phyloP scores from a whole-genome alignment of 2,888 invertebrate species.

The Chrysotoxum bicinctum region DNA sequence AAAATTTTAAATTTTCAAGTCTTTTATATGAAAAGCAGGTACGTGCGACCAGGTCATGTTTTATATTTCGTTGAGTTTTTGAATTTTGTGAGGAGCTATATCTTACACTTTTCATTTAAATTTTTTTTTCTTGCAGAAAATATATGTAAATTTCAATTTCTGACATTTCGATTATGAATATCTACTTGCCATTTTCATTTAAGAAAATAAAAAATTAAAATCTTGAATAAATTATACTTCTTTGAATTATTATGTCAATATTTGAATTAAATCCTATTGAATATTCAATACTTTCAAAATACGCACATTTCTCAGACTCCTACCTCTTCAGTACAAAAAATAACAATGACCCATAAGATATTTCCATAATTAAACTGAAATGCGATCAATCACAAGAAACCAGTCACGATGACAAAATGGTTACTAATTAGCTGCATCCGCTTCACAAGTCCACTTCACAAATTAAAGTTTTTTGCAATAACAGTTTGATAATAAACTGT shows the following conservation, averaged over 20 bases:
- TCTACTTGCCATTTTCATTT: neutral
- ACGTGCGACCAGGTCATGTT: too few relatives aligned
- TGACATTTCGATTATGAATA: neutral
- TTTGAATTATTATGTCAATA: neutral
- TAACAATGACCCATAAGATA: neutral
- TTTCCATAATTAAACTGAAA: constrained; percentile 15
- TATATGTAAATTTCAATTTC: neutral
- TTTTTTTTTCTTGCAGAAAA: too few relatives aligned
- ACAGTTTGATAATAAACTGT: neutral
- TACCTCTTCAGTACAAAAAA: neutral
- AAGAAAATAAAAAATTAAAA: neutral
- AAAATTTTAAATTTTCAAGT: too few relatives aligned
- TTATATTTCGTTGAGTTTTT: too few relatives aligned
- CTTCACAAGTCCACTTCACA: constrained; percentile 26
- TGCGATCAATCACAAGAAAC: constrained; percentile 26
- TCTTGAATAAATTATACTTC: neutral
- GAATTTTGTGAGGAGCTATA: too few relatives aligned
- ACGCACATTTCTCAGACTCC: neutral
- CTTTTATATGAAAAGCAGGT: too few relatives aligned
- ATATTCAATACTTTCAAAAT: constrained; percentile 24
- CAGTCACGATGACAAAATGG: constrained; percentile 5
- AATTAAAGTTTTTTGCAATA: constrained; percentile 12
- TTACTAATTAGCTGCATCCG: constrained; percentile 47
- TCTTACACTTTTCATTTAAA: too few relatives aligned
- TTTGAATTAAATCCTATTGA: neutral